Evolutionary conservation across 2,797 vertebrate genomes (phyloP).

Genomic region (Sarcophilus harrisii): DNA sequence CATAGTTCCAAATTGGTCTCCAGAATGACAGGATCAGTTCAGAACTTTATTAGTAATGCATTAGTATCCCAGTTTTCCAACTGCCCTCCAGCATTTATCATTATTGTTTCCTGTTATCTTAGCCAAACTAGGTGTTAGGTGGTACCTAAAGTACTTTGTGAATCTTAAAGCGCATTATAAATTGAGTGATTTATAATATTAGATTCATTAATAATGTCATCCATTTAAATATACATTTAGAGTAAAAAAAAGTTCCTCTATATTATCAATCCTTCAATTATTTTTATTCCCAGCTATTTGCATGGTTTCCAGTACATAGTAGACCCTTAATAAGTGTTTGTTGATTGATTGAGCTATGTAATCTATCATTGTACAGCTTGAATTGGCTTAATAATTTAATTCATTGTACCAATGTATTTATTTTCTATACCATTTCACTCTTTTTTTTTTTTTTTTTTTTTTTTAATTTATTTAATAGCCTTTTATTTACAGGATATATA

Average conservation of each 20-base stretch:
- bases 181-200: not conserved
- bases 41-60: too few relatives aligned
- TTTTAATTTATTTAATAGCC: too few relatives aligned
- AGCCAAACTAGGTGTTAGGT: too few relatives aligned
- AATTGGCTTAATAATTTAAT: slow-evolving; percentile 17
- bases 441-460: too few relatives aligned
- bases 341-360: not conserved
- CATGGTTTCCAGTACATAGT: not conserved
- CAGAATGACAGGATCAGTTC: too few relatives aligned
- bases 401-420: not conserved
- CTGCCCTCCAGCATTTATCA: too few relatives aligned
- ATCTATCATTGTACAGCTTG: not conserved
- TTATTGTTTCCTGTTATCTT: too few relatives aligned
- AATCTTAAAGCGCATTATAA: not conserved
- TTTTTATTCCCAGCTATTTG: slow-evolving; percentile 23
- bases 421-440: slow-evolving; percentile 17
- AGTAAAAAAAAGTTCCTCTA: not conserved
- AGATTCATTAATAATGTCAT: not conserved
- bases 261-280: not conserved
- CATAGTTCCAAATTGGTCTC: too few relatives aligned
- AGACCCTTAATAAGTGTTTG: not conserved
- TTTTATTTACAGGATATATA: too few relatives aligned
- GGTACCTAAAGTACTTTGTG: not conserved
- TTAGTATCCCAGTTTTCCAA: too few relatives aligned
- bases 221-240: not conserved